Conservation (phyloP, 1,140 invertebrate species). For the Eulimnadia texana region DNA sequence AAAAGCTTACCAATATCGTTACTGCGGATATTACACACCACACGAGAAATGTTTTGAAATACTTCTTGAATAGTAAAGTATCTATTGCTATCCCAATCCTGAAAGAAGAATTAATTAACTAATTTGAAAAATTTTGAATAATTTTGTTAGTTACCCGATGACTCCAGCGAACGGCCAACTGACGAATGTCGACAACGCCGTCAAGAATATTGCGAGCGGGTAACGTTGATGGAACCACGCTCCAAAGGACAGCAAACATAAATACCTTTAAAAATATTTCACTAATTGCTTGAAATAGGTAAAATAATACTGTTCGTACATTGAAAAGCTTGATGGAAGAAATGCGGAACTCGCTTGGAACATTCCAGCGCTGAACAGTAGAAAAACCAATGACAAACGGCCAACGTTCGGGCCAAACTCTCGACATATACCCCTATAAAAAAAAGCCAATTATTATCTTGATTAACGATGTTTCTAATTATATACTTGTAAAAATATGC, state of each 20-base stretch:
- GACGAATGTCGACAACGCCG: constrained; percentile 56
- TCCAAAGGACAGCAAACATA: constrained; percentile 61
- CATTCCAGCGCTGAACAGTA: constrained; percentile 77
- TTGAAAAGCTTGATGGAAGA: constrained; percentile 86
- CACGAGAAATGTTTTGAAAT: constrained; percentile 49
- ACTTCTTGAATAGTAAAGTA: constrained; percentile 51
- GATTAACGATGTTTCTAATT: not conserved
- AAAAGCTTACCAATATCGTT: constrained; percentile 41
- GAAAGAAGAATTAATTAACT: constrained; percentile 22
- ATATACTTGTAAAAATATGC: constrained; percentile 83
- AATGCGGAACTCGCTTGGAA: constrained; percentile 79
- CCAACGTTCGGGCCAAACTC: constrained; percentile 82
- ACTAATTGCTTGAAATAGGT: constrained; percentile 8
- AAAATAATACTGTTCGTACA: constrained; percentile 32
- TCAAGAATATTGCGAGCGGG: constrained; percentile 64
- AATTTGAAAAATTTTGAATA: not conserved
- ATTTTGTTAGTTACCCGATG: constrained; percentile 42
- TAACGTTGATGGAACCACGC: constrained; percentile 71
- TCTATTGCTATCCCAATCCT: constrained; percentile 79
- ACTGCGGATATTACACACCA: constrained; percentile 54
- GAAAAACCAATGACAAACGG: constrained; percentile 63
- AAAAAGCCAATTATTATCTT: constrained; percentile 7
- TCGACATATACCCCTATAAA: constrained; percentile 61
- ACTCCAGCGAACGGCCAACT: constrained; percentile 89
- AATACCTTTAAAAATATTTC: constrained; percentile 36